Percentiles rank a stretch among this genome's conserved stretches.
Evolutionary conservation across 2,888 invertebrate genomes (phyloP).

Genomic region (Bembecia ichneumoniformis): DNA sequence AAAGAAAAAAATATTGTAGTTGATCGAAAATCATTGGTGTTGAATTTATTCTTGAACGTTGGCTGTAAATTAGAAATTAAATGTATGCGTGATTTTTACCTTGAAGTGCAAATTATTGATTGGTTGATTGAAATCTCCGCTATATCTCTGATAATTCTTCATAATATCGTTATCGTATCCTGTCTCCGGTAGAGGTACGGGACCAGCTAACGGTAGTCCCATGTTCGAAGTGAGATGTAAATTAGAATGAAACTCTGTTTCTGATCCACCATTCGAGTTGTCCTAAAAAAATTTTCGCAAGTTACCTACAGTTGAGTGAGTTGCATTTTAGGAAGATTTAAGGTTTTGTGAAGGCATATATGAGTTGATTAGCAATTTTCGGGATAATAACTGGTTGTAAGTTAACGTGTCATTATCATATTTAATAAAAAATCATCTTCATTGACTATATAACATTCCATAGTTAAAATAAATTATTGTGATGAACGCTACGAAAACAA

Average conservation of each 20-base stretch:
- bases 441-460: no score
- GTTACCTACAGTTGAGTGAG: neutral
- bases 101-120: constrained; percentile 66
- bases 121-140: constrained; percentile 83
- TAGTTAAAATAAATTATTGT: no score
- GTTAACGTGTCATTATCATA: no score
- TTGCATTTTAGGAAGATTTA: neutral
- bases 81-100: constrained; percentile 27
- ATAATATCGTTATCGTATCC: constrained; percentile 72
- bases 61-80: no score
- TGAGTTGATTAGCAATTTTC: no score
- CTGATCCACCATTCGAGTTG: constrained; percentile 70
- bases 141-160: constrained; percentile 71
- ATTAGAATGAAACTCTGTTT: constrained; percentile 62
- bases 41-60: no score
- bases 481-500: no score
- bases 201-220: constrained; percentile 83
- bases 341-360: neutral
- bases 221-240: constrained; percentile 51
- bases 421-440: no score
- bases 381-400: no score
- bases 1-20: no score
- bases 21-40: no score
- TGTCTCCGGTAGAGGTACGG: constrained; percentile 79
- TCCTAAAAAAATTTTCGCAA: constrained; percentile 36